phyloP scores from a whole-genome alignment of 2,113 vertebrate genomes.

The Scolopax mira region DNA sequence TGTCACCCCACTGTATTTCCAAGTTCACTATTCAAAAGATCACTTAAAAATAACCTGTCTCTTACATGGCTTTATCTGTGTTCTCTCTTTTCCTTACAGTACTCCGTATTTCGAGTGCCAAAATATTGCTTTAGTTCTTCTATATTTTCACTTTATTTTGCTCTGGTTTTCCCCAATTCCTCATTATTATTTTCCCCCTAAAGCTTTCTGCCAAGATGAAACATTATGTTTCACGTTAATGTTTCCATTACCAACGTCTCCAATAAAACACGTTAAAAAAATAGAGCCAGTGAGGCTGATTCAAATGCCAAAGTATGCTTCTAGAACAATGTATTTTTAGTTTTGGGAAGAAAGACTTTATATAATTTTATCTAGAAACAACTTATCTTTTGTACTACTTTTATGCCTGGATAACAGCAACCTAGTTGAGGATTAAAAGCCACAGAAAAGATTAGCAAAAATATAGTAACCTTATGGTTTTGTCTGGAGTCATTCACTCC shows the following conservation, averaged over 20 bases:
- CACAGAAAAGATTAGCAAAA: not conserved
- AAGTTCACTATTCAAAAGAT: not conserved
- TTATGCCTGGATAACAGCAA: not conserved
- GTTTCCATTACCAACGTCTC: too few relatives aligned
- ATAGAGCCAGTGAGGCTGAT: not conserved
- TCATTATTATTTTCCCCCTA: constrained; percentile 2
- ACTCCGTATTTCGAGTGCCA: not conserved
- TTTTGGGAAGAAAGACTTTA: not conserved
- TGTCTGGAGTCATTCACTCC: not conserved
- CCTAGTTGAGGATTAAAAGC: not conserved
- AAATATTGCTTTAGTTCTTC: not conserved
- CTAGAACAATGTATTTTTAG: not conserved
- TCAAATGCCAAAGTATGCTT: not conserved
- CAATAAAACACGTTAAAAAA: not conserved
- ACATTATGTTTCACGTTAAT: too few relatives aligned
- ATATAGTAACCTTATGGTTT: not conserved
- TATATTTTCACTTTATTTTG: constrained; percentile 23
- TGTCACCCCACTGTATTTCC: not conserved
- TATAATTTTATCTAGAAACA: not conserved
- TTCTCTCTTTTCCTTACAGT: not conserved
- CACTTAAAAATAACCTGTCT: not conserved
- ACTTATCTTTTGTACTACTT: not conserved
- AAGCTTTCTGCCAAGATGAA: constrained; percentile 40
- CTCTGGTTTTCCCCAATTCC: not conserved
- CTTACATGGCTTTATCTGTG: not conserved